Evolutionary conservation across 2,797 vertebrate genomes (phyloP).

Genomic region (Anolis apletophallus): DNA sequence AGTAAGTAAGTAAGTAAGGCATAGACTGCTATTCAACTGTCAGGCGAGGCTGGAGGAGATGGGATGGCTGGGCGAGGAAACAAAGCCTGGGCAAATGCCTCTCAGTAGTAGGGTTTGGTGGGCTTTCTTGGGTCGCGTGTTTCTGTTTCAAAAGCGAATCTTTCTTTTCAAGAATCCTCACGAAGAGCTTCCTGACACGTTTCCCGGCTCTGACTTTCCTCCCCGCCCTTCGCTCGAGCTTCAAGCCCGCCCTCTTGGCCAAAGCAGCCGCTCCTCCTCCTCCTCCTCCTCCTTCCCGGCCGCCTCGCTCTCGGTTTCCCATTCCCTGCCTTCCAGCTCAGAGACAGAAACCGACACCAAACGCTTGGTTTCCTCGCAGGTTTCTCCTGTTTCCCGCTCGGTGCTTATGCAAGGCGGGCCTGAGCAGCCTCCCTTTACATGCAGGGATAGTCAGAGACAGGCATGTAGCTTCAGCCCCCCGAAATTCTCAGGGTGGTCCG

Average conservation of each 20-base stretch:
- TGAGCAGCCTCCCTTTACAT: too few species aligned
- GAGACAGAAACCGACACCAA: constrained; percentile 18
- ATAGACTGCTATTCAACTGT: not conserved
- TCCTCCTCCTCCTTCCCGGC: too few species aligned
- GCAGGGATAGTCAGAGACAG: too few species aligned
- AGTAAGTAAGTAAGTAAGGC: too few species aligned
- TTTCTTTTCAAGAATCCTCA: not conserved
- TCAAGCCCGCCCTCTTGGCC: too few species aligned
- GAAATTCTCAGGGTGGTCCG: too few species aligned
- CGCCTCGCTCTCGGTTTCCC: not conserved
- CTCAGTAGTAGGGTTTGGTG: not conserved
- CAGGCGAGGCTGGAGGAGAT: not conserved
- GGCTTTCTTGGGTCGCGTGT: too few species aligned
- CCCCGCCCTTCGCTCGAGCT: not conserved
- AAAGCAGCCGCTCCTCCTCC: too few species aligned
- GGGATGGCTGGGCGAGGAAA: not conserved
- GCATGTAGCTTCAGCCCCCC: too few species aligned
- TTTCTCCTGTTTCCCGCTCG: not conserved
- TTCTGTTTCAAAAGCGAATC: not conserved
- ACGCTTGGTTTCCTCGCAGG: not conserved
- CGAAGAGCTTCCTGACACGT: constrained; percentile 9
- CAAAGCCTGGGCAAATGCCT: not conserved
- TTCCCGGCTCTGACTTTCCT: not conserved
- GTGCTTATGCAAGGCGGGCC: too few species aligned
- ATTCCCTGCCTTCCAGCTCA: constrained; percentile 4